phyloP scores from a whole-genome alignment of 2,113 vertebrate species.

The Condylura cristata region DNA sequence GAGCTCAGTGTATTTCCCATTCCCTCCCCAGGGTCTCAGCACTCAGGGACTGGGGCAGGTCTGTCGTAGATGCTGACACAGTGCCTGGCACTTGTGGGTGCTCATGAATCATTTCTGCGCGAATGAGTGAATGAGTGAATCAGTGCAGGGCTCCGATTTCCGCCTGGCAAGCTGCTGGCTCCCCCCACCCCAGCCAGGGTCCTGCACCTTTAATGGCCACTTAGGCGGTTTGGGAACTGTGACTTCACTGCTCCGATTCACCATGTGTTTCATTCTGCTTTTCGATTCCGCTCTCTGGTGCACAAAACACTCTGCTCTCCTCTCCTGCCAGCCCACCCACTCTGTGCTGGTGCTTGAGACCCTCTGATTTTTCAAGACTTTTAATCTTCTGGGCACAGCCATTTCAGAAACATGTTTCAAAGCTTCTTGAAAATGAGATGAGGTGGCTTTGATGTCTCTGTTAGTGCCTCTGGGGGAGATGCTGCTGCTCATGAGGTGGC shows the following conservation, averaged over 20 bases:
- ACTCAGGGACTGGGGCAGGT: not conserved
- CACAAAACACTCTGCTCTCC: not conserved
- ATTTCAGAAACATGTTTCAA: constrained; percentile 77
- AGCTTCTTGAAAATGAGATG: constrained; percentile 66
- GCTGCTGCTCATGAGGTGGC: not conserved
- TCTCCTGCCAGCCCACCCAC: constrained; percentile 61
- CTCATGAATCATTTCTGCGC: not conserved
- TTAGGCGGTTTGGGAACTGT: not conserved
- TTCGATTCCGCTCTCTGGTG: not conserved
- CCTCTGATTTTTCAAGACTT: constrained; percentile 50
- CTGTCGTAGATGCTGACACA: not conserved
- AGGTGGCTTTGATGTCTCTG: constrained; percentile 82
- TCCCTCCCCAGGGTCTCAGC: not conserved
- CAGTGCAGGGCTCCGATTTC: not conserved
- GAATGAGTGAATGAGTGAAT: not conserved
- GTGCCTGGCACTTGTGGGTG: not conserved
- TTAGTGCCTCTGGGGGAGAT: constrained; percentile 59
- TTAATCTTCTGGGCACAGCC: constrained; percentile 70
- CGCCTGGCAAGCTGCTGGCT: not conserved
- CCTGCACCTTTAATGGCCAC: rapidly evolving
- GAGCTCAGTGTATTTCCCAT: not conserved
- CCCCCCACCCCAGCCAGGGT: not conserved
- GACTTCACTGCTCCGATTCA: not conserved
- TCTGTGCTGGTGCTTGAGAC: constrained; percentile 28
- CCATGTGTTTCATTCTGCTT: not conserved